phyloP scores from a whole-genome alignment of 2,113 vertebrate genomes.

The Oreochromis niloticus region DNA sequence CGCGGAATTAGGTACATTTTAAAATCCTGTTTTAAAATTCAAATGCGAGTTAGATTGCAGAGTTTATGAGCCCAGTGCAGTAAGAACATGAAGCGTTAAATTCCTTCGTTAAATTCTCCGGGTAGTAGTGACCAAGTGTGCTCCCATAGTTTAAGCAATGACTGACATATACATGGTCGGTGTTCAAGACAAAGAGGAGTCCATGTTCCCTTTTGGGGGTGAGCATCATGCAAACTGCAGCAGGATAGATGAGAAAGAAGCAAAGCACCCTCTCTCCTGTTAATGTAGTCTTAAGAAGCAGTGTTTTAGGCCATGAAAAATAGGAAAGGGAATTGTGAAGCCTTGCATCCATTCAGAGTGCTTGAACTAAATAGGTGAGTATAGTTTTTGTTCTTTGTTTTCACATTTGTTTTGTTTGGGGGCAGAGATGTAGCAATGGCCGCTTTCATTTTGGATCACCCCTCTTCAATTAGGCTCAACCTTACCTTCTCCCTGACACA shows the following conservation, averaged over 20 bases:
- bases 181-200: conserved; percentile 38
- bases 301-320: conserved; percentile 27
- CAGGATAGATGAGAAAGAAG: conserved; percentile 26
- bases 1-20: neutral
- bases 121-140: neutral
- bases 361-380: conserved; percentile 30
- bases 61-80: neutral
- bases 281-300: neutral
- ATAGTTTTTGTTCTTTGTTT: conserved; percentile 31
- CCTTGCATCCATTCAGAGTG: conserved; percentile 29
- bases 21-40: neutral
- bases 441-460: neutral
- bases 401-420: neutral
- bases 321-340: conserved; percentile 11
- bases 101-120: neutral
- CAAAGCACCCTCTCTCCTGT: neutral
- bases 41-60: neutral
- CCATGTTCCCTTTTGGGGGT: conserved; percentile 5
- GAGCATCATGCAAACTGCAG: conserved; percentile 60
- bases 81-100: neutral
- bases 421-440: neutral
- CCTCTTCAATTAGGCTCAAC: neutral
- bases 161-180: conserved; percentile 12
- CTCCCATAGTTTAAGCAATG: neutral
- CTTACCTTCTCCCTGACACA: neutral